Evolutionary conservation across 2,797 vertebrate species (phyloP), one percentile per base, ranked within the genome.

Genomic region (Enteromius viviparus): DNA sequence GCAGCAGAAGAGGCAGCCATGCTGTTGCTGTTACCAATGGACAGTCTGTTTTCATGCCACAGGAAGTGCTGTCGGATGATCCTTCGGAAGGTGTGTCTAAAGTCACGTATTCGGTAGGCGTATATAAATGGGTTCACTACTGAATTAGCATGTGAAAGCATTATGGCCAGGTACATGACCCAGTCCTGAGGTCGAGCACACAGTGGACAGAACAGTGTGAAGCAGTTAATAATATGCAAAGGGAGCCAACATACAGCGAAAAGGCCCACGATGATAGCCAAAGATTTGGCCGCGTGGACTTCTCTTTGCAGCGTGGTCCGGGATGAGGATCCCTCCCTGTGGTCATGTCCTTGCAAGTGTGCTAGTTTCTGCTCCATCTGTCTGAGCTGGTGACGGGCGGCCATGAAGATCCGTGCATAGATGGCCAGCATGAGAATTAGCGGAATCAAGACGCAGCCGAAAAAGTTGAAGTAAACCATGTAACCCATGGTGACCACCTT

Each of bases 401-500:
- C 97, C 97, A 98, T 95, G 90, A 99, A 99, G 90, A 99, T 99
- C 76, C 96, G 90, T 81, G 93, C 81, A 65, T 99, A 99, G 92
- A 99, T 96, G 80, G 92, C 95, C 86, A 99, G 91, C 98, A 99
- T 99, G 75, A 95, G 91, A 45, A 97, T 72, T 62, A 99, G 94
- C 0, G 98, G 98, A 68, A 95, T 62, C 71, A 99, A 92, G 32
- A 99, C 97, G 0, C 95, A 99, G 23, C 96, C 95, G 0, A 99
- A 97, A 91, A 99, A 99, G 89, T 99, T 99, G 91, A 97, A 99
- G 89, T 97, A 99, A 69, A 99, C 94, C 98, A 99, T 99, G 91
- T 99, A 99, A 90, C 96, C 94, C 96, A 99, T 94, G 70, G 94
- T 94, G 37, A 99, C 97, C 90, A 99, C 98, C 0, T 90, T 87